Percentiles rank a stretch among this genome's conserved stretches.
Evolutionary conservation across 2,113 vertebrate species (phyloP).

Genomic region (Odobenus rosmarus): DNA sequence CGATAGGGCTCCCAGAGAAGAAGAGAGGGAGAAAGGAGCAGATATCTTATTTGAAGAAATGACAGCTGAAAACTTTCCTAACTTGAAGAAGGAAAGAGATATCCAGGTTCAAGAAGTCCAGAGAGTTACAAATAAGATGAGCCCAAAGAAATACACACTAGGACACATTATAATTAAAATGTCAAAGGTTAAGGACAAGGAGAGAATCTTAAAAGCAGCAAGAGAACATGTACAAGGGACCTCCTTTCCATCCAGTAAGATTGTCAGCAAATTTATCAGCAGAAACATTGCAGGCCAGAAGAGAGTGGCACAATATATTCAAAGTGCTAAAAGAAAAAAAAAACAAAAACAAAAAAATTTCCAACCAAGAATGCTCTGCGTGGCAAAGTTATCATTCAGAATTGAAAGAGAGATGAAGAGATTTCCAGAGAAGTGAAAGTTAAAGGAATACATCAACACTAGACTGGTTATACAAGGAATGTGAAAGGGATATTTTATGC

Average conservation of each 20-base stretch:
- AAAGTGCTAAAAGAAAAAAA: neutral
- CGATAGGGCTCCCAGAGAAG: neutral
- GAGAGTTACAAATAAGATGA: neutral
- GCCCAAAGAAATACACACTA: neutral
- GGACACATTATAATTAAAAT: neutral
- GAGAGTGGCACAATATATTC: neutral
- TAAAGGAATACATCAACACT: neutral
- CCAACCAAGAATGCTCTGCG: neutral
- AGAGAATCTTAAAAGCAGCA: neutral
- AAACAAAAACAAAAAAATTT: neutral
- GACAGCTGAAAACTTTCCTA: neutral
- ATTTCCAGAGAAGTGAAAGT: neutral
- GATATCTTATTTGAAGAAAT: neutral
- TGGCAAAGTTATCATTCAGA: neutral
- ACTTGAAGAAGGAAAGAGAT: neutral
- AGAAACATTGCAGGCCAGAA: neutral
- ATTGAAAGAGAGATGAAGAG: neutral
- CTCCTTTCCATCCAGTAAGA: neutral
- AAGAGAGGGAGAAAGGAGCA: neutral
- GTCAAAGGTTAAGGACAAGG: neutral
- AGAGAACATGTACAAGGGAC: neutral
- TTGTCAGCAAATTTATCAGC: neutral
- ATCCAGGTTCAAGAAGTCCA: neutral
- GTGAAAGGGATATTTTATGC: neutral
- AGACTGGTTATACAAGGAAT: neutral